Evolutionary conservation across 1,140 invertebrate species (phyloP), one percentile per base, ranked within the genome.

Genomic region (Nomia melanderi): DNA sequence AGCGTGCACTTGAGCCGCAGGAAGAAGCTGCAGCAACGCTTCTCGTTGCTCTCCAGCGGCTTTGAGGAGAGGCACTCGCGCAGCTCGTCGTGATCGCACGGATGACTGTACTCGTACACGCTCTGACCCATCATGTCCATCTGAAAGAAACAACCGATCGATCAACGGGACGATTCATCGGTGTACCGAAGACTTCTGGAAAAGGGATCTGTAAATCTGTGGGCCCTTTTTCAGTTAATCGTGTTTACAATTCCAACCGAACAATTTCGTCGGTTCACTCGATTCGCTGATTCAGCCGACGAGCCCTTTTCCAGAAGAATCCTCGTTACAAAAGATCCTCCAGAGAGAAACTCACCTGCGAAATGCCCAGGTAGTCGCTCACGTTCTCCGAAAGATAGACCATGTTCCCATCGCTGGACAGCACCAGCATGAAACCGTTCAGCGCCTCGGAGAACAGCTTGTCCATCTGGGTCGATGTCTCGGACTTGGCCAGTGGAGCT

Each of bases 121-220:
- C 96, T 98, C 85, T 98, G 97, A 1, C 98, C 98, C 94, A 98
- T 95, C 90, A 98, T 94, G 90, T 99, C 98, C 93, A 98, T 96
- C 97, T 98, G 91, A 29, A 94, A 94, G 62, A 41, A 69, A 53
- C 3, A 59, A n/a, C n/a, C n/a, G n/a, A n/a, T n/a, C n/a, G n/a
- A n/a, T n/a, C n/a, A n/a, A n/a, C n/a, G n/a, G n/a, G n/a, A n/a
- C n/a, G n/a, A n/a, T n/a, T n/a, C n/a, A n/a, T n/a, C n/a, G n/a
- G n/a, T n/a, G n/a, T n/a, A n/a, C n/a, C n/a, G n/a, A n/a, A n/a
- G n/a, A n/a, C n/a, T n/a, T n/a, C n/a, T n/a, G n/a, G n/a, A n/a
- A n/a, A n/a, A n/a, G n/a, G n/a, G n/a, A n/a, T n/a, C n/a, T n/a
- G n/a, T n/a, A n/a, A n/a, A n/a, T n/a, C n/a, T n/a, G n/a, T n/a